Percentiles rank a stretch among this genome's conserved stretches.
Evolutionary conservation across 2,113 vertebrate genomes (phyloP).

Genomic region (Sorex araneus): DNA sequence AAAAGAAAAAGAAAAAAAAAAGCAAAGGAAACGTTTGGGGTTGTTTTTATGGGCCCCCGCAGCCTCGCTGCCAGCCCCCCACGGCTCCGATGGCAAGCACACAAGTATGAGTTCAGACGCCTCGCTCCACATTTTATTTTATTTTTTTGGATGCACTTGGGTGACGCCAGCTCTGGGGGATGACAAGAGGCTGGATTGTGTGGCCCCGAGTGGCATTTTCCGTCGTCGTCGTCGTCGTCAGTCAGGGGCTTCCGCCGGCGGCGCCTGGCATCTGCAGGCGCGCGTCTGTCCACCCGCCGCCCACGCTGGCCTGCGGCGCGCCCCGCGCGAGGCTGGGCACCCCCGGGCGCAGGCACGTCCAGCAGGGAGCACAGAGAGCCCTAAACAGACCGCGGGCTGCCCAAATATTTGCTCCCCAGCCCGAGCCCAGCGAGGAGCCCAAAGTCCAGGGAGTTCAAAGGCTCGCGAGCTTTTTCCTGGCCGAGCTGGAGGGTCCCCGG

Average conservation of each 20-base stretch:
- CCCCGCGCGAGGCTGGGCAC: slow-evolving; percentile 84
- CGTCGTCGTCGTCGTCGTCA: slow-evolving; percentile 86
- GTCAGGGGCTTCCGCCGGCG: slow-evolving; percentile 88
- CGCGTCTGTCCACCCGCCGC: slow-evolving; percentile 55
- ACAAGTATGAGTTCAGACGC: slow-evolving; percentile 88
- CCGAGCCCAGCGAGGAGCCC: slow-evolving; percentile 51
- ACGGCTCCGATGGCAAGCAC: slow-evolving; percentile 83
- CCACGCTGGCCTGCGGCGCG: slow-evolving; percentile 87
- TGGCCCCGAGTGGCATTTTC: slow-evolving; percentile 91
- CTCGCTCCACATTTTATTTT: slow-evolving; percentile 81
- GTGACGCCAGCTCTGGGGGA: slow-evolving; percentile 89
- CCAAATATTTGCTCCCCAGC: slow-evolving; percentile 76
- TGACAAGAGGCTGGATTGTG: slow-evolving; percentile 92
- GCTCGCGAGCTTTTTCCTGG: slow-evolving; percentile 71
- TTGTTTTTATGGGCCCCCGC: slow-evolving; percentile 66
- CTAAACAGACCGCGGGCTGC: slow-evolving; percentile 77
- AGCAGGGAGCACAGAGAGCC: slow-evolving; percentile 85
- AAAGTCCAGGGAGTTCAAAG: slow-evolving; percentile 52
- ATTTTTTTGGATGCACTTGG: slow-evolving; percentile 81
- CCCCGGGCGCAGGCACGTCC: slow-evolving; percentile 84
- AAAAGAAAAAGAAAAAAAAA: slow-evolving; percentile 76
- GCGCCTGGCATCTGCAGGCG: slow-evolving; percentile 87
- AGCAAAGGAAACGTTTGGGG: slow-evolving; percentile 90
- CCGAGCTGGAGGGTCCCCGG: slow-evolving; percentile 39
- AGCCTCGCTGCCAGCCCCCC: not conserved